Conservation (phyloP, 1,140 invertebrate species). For the Pentalonia nigronervosa region DNA sequence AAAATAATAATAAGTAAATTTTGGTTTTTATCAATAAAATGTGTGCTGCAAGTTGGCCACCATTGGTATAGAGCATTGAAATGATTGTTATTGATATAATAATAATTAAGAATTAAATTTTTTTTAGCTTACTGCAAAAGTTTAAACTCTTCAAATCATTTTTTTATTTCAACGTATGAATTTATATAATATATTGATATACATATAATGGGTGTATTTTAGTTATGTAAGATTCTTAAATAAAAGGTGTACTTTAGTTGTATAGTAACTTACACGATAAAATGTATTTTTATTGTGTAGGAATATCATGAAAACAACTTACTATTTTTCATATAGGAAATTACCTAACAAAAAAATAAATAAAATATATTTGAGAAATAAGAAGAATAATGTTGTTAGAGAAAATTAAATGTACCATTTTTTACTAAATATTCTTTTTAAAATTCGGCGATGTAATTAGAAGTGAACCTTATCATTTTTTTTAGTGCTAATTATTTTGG, state of each 20-base stretch:
- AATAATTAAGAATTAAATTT: too few species aligned
- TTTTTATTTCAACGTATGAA: background rate
- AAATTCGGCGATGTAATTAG: background rate
- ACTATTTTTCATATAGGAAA: background rate
- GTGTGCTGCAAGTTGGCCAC: too few species aligned
- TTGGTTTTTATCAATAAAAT: too few species aligned
- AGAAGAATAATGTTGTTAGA: background rate
- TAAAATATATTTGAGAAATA: background rate
- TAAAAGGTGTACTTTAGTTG: too few species aligned
- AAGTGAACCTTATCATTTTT: conserved; percentile 15
- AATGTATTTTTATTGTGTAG: background rate
- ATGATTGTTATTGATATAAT: too few species aligned
- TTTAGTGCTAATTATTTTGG: background rate
- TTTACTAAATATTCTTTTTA: background rate
- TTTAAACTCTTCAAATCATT: background rate
- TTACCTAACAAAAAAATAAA: background rate
- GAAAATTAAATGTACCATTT: background rate
- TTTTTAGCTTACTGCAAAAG: background rate
- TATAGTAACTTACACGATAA: background rate
- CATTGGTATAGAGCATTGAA: too few species aligned
- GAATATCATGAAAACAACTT: background rate
- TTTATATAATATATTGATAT: background rate
- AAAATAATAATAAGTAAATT: too few species aligned
- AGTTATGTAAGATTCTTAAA: too few species aligned
- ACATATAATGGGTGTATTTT: background rate